Evolutionary conservation across 2,797 vertebrate species (phyloP).

Genomic region (Mormyrus hasselquistii): DNA sequence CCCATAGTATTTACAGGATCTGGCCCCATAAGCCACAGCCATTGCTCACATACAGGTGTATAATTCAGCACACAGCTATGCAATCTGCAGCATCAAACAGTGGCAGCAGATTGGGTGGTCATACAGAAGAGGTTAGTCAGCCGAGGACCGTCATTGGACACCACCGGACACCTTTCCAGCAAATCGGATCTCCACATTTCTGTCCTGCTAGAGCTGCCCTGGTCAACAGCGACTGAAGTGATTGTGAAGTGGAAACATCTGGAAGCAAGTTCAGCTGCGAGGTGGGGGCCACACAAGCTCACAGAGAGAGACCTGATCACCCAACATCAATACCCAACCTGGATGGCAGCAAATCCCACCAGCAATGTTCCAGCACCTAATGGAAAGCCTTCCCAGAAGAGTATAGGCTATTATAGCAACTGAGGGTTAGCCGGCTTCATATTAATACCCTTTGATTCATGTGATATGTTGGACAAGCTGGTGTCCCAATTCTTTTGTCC

Average conservation of each 20-base stretch:
- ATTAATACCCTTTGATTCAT: neutral
- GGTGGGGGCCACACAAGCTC: neutral
- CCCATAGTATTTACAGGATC: neutral
- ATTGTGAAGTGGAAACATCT: neutral
- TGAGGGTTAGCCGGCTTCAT: neutral
- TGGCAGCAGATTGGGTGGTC: neutral
- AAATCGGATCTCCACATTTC: neutral
- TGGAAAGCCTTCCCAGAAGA: neutral
- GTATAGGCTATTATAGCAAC: neutral
- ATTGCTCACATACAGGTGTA: neutral
- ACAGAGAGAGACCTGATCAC: neutral
- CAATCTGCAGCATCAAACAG: neutral
- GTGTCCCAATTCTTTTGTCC: neutral
- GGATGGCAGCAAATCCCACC: neutral
- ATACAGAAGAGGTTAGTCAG: neutral
- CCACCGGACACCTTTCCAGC: neutral
- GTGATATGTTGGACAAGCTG: neutral
- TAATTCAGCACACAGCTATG: neutral
- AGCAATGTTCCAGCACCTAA: neutral
- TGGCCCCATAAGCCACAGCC: neutral
- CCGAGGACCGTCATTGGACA: neutral
- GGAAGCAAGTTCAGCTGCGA: neutral
- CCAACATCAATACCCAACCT: neutral
- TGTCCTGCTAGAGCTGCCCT: neutral
- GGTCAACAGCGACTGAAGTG: neutral